A percentile compares a stretch with the other conserved stretches of the same genome.
Evolutionary conservation across 2,113 vertebrate genomes (phyloP).

Genomic region (Perca fluviatilis): DNA sequence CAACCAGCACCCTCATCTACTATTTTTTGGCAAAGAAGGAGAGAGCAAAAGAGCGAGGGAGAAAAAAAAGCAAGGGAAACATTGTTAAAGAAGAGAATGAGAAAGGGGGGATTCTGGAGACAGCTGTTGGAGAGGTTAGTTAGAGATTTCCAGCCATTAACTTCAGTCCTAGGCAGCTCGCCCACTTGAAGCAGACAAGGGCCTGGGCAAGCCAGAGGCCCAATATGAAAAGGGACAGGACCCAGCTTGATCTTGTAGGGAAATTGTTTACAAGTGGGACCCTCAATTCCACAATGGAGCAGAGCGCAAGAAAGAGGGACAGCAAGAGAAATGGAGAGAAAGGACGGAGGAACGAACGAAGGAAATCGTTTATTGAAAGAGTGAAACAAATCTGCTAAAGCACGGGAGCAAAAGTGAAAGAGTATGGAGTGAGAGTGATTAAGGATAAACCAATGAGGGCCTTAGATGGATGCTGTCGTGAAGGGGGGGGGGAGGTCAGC

Average conservation of each 20-base stretch:
- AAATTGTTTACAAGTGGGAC: constrained; percentile 86
- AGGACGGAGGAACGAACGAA: constrained; percentile 65
- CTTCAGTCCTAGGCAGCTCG: constrained; percentile 82
- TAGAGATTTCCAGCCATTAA: constrained; percentile 89
- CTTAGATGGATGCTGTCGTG: constrained; percentile 50
- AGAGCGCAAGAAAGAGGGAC: constrained; percentile 60
- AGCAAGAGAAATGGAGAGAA: constrained; percentile 60
- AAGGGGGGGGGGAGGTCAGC: constrained; percentile 32
- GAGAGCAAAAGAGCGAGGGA: constrained; percentile 62
- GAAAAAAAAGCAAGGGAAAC: constrained; percentile 61
- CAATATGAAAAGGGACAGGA: constrained; percentile 79
- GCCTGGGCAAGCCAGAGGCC: constrained; percentile 70
- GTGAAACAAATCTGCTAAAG: constrained; percentile 80
- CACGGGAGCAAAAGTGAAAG: constrained; percentile 75
- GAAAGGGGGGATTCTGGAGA: constrained; percentile 77
- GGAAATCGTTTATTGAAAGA: constrained; percentile 77
- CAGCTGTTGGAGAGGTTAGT: constrained; percentile 88
- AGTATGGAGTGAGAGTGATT: constrained; percentile 67
- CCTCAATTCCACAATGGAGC: constrained; percentile 76
- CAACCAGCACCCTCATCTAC: constrained; percentile 73
- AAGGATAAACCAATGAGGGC: constrained; percentile 69
- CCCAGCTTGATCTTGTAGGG: constrained; percentile 83
- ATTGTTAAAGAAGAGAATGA: constrained; percentile 73
- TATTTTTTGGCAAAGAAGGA: constrained; percentile 67
- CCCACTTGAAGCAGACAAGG: constrained; percentile 85